phyloP scores from a whole-genome alignment of 1,140 invertebrate genomes.

The Drosophila subpulchrella region DNA sequence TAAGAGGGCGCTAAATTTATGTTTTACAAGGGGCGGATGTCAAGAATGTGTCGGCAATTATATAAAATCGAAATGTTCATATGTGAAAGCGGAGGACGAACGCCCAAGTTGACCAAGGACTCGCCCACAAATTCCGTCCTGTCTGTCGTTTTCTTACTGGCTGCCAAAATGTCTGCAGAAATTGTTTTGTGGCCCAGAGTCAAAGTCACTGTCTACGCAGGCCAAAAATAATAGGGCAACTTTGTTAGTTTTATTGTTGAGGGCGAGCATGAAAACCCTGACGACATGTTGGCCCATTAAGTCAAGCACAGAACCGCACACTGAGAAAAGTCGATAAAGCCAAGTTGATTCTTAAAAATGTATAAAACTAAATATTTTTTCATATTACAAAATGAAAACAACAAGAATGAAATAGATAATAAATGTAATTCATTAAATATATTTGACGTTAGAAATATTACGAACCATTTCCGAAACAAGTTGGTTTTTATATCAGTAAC shows the following conservation, averaged over 20 bases:
- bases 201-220: constrained; percentile 56
- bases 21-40: constrained; percentile 3
- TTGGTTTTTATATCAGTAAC: no score
- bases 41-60: constrained; percentile 29
- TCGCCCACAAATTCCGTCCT: constrained; percentile 17
- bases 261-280: constrained; percentile 20
- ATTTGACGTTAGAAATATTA: no score
- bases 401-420: no score
- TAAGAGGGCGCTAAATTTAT: constrained; percentile 14
- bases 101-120: constrained; percentile 55
- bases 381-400: no score
- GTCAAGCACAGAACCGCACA: constrained; percentile 46
- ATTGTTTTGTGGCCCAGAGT: constrained; percentile 62
- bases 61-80: constrained; percentile 42
- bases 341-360: not conserved
- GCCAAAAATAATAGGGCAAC: constrained; percentile 72
- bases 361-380: no score
- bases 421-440: no score
- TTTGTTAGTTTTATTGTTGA: constrained; percentile 49
- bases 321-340: not conserved
- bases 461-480: no score
- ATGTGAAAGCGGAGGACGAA: constrained; percentile 17
- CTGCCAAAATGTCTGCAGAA: constrained; percentile 71
- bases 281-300: constrained; percentile 62
- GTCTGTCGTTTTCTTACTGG: constrained; percentile 28